Evolutionary conservation across 2,113 vertebrate species (phyloP).

Genomic region (Percopsis transmontana): DNA sequence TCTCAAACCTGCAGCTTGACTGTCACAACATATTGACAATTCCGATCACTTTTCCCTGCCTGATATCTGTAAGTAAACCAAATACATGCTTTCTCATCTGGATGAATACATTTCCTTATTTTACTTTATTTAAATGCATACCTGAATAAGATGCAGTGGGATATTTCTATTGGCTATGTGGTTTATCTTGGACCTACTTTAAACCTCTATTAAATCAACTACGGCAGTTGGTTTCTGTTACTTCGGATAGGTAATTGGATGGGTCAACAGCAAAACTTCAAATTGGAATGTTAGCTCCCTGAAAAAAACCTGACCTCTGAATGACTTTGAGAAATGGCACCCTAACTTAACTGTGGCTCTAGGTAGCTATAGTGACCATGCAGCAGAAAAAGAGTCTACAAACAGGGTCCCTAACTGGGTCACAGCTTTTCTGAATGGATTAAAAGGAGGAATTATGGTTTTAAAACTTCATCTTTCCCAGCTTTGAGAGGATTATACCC

Average conservation of each 20-base stretch:
- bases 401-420: slow-evolving; percentile 56
- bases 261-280: no score
- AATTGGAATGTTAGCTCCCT: background rate
- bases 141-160: no score
- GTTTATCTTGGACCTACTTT: no score
- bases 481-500: slow-evolving; percentile 68
- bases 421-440: slow-evolving; percentile 61
- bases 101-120: background rate
- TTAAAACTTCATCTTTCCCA: slow-evolving; percentile 63
- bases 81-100: background rate
- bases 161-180: no score
- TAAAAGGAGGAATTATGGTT: slow-evolving; percentile 67
- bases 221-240: no score
- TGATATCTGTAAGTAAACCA: background rate
- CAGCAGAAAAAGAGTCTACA: slow-evolving; percentile 26
- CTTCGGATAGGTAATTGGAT: no score
- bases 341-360: background rate
- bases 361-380: slow-evolving; percentile 20
- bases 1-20: background rate
- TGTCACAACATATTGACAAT: background rate
- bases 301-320: slow-evolving; percentile 15
- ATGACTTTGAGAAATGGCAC: slow-evolving; percentile 13
- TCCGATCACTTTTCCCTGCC: background rate
- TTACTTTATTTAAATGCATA: no score
- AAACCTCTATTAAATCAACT: no score